Percentiles rank a stretch among this genome's conserved stretches.
These are phyloP conservation scores for Cygnus buccinator DNA, from an alignment of 2,113 vertebrate species.

Conservation along the genomic window DNA sequence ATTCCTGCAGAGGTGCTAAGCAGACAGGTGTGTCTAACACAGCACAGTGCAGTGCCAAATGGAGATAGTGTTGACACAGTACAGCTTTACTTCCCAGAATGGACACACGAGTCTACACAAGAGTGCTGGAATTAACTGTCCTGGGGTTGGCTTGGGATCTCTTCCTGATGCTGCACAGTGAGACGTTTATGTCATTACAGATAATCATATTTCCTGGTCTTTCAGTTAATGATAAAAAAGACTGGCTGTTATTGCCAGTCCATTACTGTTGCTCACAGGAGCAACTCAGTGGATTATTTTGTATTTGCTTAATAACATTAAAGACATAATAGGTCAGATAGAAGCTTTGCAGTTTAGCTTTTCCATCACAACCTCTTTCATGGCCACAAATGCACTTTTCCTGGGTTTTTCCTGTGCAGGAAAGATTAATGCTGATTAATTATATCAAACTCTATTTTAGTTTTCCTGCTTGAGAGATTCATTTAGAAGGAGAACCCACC, in stretches of 20 bases:
- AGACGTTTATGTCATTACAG: neutral
- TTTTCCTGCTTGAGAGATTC: neutral
- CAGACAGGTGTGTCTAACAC: neutral
- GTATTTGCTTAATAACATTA: constrained; percentile 19
- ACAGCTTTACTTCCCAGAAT: neutral
- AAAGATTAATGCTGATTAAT: neutral
- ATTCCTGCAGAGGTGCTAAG: neutral
- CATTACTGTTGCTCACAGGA: neutral
- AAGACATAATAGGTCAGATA: neutral
- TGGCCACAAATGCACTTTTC: neutral
- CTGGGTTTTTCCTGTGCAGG: neutral
- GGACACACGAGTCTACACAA: neutral
- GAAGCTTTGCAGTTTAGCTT: neutral
- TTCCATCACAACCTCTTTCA: neutral
- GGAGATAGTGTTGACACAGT: neutral
- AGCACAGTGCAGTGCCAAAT: neutral
- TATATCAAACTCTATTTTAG: neutral
- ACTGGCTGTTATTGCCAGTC: neutral
- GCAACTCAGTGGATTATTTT: constrained; percentile 7
- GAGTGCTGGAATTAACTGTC: neutral
- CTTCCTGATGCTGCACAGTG: neutral
- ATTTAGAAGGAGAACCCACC: neutral
- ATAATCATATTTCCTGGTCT: neutral
- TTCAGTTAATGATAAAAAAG: neutral
- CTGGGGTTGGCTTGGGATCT: neutral